A percentile compares a stretch with the other conserved stretches of the same genome.
These are phyloP conservation scores for Clusia tigrina DNA, from an alignment of 2,888 invertebrate species.

Conservation along the genomic window DNA sequence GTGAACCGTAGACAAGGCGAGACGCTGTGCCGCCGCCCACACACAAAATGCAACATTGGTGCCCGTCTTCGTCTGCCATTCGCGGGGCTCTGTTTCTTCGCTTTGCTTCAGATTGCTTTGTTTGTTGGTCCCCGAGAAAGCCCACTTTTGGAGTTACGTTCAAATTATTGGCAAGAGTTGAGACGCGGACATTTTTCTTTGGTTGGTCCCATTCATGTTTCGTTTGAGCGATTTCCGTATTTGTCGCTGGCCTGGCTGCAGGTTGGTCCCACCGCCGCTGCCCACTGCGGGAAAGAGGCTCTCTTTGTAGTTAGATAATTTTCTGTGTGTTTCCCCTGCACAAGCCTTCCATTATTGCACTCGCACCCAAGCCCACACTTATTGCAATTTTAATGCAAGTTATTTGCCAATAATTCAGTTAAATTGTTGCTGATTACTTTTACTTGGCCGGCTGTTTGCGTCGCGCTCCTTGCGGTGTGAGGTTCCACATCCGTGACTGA, in stretches of 20 bases:
- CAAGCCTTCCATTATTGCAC: too few species aligned
- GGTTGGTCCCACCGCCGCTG: neutral
- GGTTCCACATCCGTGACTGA: neutral
- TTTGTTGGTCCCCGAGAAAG: neutral
- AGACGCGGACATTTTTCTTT: neutral
- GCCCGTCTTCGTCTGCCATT: neutral
- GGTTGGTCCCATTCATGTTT: neutral
- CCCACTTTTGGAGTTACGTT: neutral
- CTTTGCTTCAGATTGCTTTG: neutral
- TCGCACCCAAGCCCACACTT: neutral
- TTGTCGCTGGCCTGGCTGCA: neutral
- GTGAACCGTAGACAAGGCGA: neutral
- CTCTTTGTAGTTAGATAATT: too few species aligned
- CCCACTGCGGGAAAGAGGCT: neutral
- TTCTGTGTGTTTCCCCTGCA: too few species aligned
- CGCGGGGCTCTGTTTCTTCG: neutral
- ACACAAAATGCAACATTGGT: neutral
- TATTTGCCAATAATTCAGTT: neutral
- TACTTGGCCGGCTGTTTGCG: neutral
- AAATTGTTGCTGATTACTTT: slow-evolving; percentile 1
- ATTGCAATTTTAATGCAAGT: neutral
- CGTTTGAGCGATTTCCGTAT: neutral
- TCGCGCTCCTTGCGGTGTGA: too few species aligned
- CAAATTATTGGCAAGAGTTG: neutral
- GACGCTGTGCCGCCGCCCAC: slow-evolving; percentile 4